Conservation (phyloP, 1,140 invertebrate genomes). For the Panagrolaimus sp. region DNA sequence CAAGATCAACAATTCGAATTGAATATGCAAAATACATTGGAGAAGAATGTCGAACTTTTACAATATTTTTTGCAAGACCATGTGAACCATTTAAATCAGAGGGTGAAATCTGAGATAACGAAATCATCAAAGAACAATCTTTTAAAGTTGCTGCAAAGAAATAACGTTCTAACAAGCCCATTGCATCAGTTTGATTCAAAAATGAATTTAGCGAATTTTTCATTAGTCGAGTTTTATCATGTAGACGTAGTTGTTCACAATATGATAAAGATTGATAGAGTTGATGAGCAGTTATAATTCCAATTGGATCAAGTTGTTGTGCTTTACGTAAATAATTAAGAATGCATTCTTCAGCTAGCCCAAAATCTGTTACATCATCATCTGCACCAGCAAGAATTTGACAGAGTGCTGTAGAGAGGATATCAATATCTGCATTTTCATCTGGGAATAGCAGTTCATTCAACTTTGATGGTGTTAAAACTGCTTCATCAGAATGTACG, state of each 20-base stretch:
- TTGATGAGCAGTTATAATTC: slow-evolving; percentile 45
- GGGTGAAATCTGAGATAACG: slow-evolving; percentile 20
- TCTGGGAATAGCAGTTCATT: slow-evolving; percentile 38
- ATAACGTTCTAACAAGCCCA: slow-evolving; percentile 47
- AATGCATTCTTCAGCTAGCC: slow-evolving; percentile 5
- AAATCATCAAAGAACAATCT: slow-evolving; percentile 49
- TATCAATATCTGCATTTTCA: slow-evolving; percentile 19
- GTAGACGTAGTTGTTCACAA: slow-evolving; percentile 9
- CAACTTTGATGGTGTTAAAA: slow-evolving; percentile 25
- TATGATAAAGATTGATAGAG: slow-evolving; percentile 36
- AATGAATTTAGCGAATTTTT: slow-evolving; percentile 16
- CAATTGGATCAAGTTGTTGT: slow-evolving; percentile 44
- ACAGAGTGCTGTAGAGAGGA: slow-evolving; percentile 29
- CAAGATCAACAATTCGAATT: slow-evolving; percentile 53
- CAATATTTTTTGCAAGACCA: background rate
- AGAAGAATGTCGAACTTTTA: background rate
- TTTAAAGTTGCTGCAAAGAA: slow-evolving; percentile 56
- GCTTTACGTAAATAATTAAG: slow-evolving; percentile 32
- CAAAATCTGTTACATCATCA: background rate
- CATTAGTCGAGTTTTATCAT: slow-evolving; percentile 12
- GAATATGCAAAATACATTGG: slow-evolving; percentile 29
- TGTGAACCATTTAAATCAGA: background rate
- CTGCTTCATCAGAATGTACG: slow-evolving; percentile 37
- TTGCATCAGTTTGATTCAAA: slow-evolving; percentile 34
- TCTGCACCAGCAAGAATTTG: background rate